Conservation (phyloP, 2,797 vertebrate genomes). For the Sebastes taczanowskii region DNA sequence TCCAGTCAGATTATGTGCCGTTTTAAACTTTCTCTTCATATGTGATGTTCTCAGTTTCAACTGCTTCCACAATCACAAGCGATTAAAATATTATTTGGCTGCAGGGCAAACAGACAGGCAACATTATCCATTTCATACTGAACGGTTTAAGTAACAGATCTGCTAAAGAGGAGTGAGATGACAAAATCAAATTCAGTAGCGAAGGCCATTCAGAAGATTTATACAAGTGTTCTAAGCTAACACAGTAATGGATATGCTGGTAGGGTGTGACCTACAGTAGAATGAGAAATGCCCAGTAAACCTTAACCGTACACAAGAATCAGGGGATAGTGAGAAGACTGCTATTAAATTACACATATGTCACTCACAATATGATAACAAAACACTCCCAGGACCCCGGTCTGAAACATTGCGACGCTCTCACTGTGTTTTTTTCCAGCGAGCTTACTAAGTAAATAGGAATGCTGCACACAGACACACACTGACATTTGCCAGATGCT, state of each 20-base stretch:
- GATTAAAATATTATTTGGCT: slow-evolving; percentile 53
- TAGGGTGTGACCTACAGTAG: slow-evolving; percentile 27
- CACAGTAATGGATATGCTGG: slow-evolving; percentile 24
- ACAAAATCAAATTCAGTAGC: slow-evolving; percentile 43
- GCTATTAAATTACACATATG: slow-evolving; percentile 60
- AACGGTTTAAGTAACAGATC: slow-evolving; percentile 34
- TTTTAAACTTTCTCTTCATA: slow-evolving; percentile 13
- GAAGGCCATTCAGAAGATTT: slow-evolving; percentile 37
- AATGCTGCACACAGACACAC: slow-evolving; percentile 85
- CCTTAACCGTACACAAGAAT: slow-evolving; percentile 35
- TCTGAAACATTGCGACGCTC: slow-evolving; percentile 54
- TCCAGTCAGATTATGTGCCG: slow-evolving; percentile 11
- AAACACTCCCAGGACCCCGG: slow-evolving; percentile 57
- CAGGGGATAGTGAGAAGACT: slow-evolving; percentile 49
- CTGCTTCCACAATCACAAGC: slow-evolving; percentile 27
- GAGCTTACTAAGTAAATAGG: slow-evolving; percentile 88
- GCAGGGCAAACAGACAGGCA: slow-evolving; percentile 36
- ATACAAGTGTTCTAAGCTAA: slow-evolving; percentile 39
- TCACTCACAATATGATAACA: slow-evolving; percentile 61
- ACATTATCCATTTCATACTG: slow-evolving; percentile 44
- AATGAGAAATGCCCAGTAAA: slow-evolving; percentile 42
- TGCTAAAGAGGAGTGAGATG: slow-evolving; percentile 3
- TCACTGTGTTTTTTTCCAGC: slow-evolving; percentile 62
- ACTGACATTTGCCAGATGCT: slow-evolving; percentile 96
- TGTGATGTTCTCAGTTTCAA: slow-evolving; percentile 32